These are phyloP conservation scores for Halcyon smyrnensis DNA, from an alignment of 2,797 vertebrate genomes.

Conservation along the genomic window DNA sequence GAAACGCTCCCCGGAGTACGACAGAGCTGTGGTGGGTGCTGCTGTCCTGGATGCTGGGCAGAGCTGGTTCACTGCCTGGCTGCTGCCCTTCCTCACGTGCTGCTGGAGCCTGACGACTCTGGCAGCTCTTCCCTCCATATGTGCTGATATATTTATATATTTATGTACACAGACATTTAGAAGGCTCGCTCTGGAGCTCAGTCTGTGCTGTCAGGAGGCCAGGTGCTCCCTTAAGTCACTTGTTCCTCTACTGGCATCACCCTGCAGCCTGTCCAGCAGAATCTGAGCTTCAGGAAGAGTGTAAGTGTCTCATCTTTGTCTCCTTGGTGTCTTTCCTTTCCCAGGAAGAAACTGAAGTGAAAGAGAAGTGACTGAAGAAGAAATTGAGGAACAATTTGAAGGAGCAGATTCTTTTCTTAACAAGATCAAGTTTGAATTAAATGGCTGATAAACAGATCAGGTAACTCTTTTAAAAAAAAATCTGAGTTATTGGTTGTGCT, in stretches of 20 bases:
- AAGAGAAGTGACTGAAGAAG: constrained; percentile 6
- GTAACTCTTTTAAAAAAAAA: constrained; percentile 13
- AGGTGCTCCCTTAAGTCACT: neutral
- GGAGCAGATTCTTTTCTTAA: constrained; percentile 53
- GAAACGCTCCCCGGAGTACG: neutral
- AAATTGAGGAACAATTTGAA: neutral
- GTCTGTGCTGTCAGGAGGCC: neutral
- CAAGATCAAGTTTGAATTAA: constrained; percentile 75
- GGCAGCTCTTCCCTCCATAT: neutral
- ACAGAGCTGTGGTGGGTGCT: neutral
- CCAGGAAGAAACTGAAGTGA: constrained; percentile 50
- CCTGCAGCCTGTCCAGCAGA: neutral
- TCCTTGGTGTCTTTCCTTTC: constrained; percentile 23
- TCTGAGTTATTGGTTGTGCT: neutral
- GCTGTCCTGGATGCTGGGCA: neutral
- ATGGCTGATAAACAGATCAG: constrained; percentile 83
- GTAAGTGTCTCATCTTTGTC: neutral
- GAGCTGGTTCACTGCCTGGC: neutral
- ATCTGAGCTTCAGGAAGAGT: neutral
- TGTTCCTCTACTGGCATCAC: neutral
- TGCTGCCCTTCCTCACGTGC: neutral
- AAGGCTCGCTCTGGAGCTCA: neutral
- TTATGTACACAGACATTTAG: neutral
- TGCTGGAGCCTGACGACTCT: neutral
- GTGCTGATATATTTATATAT: neutral